Conservation (phyloP, 2,888 invertebrate genomes). For the Eupithecia exiguata region DNA sequence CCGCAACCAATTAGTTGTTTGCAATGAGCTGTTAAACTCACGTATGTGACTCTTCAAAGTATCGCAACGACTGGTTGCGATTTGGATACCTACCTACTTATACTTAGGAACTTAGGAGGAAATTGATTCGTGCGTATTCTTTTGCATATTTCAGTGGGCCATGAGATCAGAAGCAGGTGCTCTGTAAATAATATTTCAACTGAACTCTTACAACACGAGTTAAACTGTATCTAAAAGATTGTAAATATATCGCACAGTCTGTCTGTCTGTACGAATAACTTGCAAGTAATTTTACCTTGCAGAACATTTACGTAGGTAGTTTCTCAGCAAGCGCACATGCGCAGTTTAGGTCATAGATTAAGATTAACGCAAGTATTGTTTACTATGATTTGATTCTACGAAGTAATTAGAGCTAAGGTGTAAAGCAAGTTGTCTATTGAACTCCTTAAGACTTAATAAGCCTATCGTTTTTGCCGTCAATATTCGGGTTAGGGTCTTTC, state of each 20-base stretch:
- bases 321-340: not conserved
- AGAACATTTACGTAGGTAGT: not conserved
- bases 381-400: conserved; percentile 26
- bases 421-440: not conserved
- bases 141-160: too few species aligned
- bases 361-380: conserved; percentile 27
- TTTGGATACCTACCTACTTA: too few species aligned
- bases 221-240: too few species aligned
- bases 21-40: too few species aligned
- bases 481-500: not conserved
- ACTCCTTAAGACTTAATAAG: not conserved
- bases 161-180: too few species aligned
- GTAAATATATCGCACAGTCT: not conserved
- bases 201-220: too few species aligned
- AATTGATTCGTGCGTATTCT: too few species aligned
- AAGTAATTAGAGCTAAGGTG: conserved; percentile 21
- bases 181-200: too few species aligned
- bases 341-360: not conserved
- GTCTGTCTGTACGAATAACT: not conserved
- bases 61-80: too few species aligned
- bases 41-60: too few species aligned
- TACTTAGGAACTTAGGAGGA: too few species aligned
- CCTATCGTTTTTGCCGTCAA: not conserved
- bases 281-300: not conserved
- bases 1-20: too few species aligned